Percentiles rank a stretch among this genome's conserved stretches.
Evolutionary conservation across 2,113 vertebrate species (phyloP).

Genomic region (Thamnaconus septentrionalis): DNA sequence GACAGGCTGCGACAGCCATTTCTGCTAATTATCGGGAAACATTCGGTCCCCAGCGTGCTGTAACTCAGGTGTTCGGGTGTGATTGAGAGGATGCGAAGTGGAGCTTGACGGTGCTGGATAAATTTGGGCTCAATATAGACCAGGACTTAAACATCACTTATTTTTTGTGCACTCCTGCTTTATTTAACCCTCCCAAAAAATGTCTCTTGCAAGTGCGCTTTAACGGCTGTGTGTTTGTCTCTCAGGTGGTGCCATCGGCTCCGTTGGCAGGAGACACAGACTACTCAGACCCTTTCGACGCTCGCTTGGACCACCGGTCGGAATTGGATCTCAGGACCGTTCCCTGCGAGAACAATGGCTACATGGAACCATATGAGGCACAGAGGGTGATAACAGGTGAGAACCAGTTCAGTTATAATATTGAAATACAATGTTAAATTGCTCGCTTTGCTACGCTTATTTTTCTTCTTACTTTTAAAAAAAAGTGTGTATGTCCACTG

Average conservation of each 20-base stretch:
- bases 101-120: not conserved
- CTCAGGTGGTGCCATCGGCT: slow-evolving; percentile 74
- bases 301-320: slow-evolving; percentile 76
- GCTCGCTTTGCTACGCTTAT: not conserved
- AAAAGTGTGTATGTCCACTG: too few relatives aligned
- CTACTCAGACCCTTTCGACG: slow-evolving; percentile 96
- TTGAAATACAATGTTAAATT: too few relatives aligned
- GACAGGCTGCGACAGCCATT: not conserved
- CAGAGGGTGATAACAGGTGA: slow-evolving; percentile 93
- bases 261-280: slow-evolving; percentile 78
- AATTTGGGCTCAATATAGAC: not conserved
- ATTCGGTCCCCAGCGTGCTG: not conserved
- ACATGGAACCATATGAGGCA: slow-evolving; percentile 98
- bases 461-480: not conserved
- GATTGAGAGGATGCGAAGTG: not conserved
- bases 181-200: not conserved
- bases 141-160: not conserved
- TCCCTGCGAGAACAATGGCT: slow-evolving; percentile 86
- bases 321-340: slow-evolving; percentile 64
- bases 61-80: not conserved
- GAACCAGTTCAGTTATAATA: too few relatives aligned
- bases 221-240: slow-evolving; percentile 5
- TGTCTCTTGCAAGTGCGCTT: not conserved
- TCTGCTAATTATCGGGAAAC: slow-evolving; percentile 5
- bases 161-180: too few relatives aligned